phyloP scores from a whole-genome alignment of 1,140 invertebrate species.

The Whitmania pigra region DNA sequence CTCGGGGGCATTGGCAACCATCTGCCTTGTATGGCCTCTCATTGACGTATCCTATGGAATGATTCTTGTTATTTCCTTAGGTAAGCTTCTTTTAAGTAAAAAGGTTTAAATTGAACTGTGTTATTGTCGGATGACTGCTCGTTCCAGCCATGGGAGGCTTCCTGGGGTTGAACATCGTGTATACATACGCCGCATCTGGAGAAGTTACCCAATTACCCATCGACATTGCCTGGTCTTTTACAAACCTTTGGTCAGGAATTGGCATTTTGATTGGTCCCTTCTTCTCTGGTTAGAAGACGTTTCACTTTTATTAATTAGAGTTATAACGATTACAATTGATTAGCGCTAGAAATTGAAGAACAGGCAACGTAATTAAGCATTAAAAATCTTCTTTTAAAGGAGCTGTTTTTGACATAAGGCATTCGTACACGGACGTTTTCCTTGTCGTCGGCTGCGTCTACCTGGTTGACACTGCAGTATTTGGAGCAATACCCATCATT shows the following conservation, averaged over 20 bases:
- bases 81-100: neutral
- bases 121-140: no score
- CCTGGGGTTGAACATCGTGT: constrained; percentile 27
- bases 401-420: constrained; percentile 25
- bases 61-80: constrained; percentile 22
- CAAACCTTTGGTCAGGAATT: constrained; percentile 28
- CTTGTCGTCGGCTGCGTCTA: constrained; percentile 26
- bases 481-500: constrained; percentile 23
- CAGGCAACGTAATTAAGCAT: neutral
- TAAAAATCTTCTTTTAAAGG: constrained; percentile 10
- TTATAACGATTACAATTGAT: neutral
- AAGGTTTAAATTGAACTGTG: no score
- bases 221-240: constrained; percentile 27
- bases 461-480: constrained; percentile 23
- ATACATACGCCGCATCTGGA: constrained; percentile 26
- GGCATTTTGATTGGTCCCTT: constrained; percentile 27
- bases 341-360: neutral
- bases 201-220: constrained; percentile 25
- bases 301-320: no score
- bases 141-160: constrained; percentile 26
- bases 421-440: constrained; percentile 27
- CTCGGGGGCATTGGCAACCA: constrained; percentile 22
- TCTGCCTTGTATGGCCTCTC: constrained; percentile 26
- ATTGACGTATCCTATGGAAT: constrained; percentile 25
- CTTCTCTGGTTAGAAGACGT: constrained; percentile 23